Evolutionary conservation across 2,113 vertebrate genomes (phyloP).

Genomic region (Emberiza fucata): DNA sequence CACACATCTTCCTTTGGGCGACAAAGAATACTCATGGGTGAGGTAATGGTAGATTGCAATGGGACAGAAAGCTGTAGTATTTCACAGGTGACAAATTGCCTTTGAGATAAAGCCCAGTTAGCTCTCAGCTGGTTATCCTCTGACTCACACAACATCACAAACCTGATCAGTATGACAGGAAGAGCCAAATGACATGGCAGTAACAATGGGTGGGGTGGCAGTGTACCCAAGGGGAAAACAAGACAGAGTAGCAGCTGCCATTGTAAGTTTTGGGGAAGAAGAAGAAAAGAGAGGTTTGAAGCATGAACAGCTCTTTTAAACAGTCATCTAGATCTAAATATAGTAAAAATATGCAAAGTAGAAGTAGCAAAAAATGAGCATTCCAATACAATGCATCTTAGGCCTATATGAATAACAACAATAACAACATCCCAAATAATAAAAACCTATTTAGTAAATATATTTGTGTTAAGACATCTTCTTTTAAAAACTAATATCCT

Average conservation of each 20-base stretch:
- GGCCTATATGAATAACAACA: not conserved
- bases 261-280: not conserved
- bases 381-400: not conserved
- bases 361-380: not conserved
- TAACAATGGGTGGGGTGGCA: not conserved
- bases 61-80: not conserved
- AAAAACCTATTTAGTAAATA: not conserved
- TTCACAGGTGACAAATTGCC: not conserved
- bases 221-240: not conserved
- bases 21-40: not conserved
- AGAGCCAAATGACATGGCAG: not conserved
- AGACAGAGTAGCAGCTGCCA: not conserved
- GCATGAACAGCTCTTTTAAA: not conserved
- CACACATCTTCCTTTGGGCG: not conserved
- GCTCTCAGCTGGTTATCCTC: not conserved
- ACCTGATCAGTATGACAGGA: not conserved
- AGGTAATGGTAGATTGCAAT: not conserved
- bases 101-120: not conserved
- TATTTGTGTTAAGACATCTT: not conserved
- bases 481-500: not conserved
- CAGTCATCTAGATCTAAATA: not conserved
- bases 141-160: not conserved
- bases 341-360: not conserved
- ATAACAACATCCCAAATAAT: not conserved
- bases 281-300: not conserved